Conservation (phyloP, 2,888 invertebrate species). For the Monochamus alternatus region DNA sequence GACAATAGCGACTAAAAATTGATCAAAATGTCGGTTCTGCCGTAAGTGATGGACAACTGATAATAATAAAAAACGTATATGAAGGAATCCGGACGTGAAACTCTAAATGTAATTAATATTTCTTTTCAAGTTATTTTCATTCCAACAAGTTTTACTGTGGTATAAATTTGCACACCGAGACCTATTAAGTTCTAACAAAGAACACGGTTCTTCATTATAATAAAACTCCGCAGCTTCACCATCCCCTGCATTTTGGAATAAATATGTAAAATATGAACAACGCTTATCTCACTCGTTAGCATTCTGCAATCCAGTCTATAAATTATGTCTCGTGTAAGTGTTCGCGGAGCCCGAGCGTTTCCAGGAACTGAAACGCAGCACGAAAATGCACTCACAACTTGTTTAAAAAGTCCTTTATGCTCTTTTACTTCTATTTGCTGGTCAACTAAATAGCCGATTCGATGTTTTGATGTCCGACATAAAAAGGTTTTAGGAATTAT, state of each 20-base stretch:
- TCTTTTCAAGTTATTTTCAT: too few relatives aligned
- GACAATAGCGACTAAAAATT: too few relatives aligned
- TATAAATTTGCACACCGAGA: too few relatives aligned
- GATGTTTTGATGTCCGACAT: slow-evolving; percentile 38
- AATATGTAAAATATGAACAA: slow-evolving; percentile 55
- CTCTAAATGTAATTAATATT: too few relatives aligned
- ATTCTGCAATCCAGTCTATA: slow-evolving; percentile 58
- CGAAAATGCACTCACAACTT: slow-evolving; percentile 61
- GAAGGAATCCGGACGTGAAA: too few relatives aligned
- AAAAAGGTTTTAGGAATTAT: slow-evolving; percentile 30
- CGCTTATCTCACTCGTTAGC: slow-evolving; percentile 56
- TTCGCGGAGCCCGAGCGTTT: slow-evolving; percentile 51
- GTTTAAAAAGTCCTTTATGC: slow-evolving; percentile 51
- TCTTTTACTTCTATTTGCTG: slow-evolving; percentile 46
- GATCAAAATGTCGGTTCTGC: too few relatives aligned
- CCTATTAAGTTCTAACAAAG: too few relatives aligned
- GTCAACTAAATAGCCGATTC: slow-evolving; percentile 39
- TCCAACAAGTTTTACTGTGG: too few relatives aligned
- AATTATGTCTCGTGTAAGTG: slow-evolving; percentile 54
- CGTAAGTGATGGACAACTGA: too few relatives aligned
- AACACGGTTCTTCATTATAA: not conserved
- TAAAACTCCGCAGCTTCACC: slow-evolving; percentile 2
- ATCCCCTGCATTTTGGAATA: slow-evolving; percentile 38
- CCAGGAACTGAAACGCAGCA: slow-evolving; percentile 60
- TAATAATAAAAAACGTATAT: too few relatives aligned